Evolutionary conservation across 2,113 vertebrate genomes (phyloP), one percentile per base, ranked within the genome.

Genomic region (Pygoscelis antarcticus): DNA sequence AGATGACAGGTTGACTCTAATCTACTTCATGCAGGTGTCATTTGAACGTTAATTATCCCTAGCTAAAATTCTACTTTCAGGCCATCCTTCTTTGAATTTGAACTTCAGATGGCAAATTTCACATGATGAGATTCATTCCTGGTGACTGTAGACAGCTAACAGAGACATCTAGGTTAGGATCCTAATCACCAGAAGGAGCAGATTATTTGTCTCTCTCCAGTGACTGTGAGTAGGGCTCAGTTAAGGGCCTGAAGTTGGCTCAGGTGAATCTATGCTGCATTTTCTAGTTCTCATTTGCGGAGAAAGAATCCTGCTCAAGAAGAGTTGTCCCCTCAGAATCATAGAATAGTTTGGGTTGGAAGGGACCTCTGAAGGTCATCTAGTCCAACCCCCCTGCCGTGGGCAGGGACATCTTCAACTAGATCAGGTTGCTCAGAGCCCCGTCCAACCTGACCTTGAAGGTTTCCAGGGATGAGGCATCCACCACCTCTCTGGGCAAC

Each of bases 1-100:
- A 90, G 93, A 87, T 94, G 93, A 93, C 87, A 96, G 79, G 90
- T 88, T 92, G 75, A 83, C 71, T 94, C 70, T 92, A 91, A 94
- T 80, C 66, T 85, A 55, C 70, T 90, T 54, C 36, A 57, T 26
- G 36, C 54, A 91, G 88, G 44, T 90, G 34, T 36, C 19, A 88
- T 69, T 61, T 90, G 92, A 89, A 96, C 94, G 87, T 90, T 93
- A 96, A 96, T 94, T 91, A 93, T 64, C 61, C 25, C 70, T 61
- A 68, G 57, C 34, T 72, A 94, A 85, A 94, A 69, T 57, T 78
- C 62, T 38, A 51, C 66, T 96, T 94, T 79, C 61, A 69, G 74
- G 57, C 52, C 49, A 75, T 57, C n/a, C 47, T 68, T 84, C 61
- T 87, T 78, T 58, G 32, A 84, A 91, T 91, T 79, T 87, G 70